Base-by-base conservation (phyloP, 2,888 invertebrate genomes). In the Strigamia crassipes region DNA sequence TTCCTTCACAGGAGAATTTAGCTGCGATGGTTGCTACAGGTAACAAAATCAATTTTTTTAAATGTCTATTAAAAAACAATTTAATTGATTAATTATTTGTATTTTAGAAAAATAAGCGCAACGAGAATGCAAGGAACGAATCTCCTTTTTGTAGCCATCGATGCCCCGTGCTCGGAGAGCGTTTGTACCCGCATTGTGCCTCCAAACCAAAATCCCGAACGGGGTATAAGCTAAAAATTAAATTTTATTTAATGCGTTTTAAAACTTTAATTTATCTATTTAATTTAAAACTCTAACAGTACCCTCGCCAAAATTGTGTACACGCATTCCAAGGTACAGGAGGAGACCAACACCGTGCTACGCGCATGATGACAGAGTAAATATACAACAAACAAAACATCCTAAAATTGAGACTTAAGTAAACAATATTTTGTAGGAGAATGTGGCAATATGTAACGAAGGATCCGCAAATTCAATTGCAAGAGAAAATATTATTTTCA, bases 81-180 rank as follows among this genome's bases (percentile, higher is more conserved):
- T n/a, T n/a, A n/a, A n/a, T n/a, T n/a, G 4, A 8, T 10, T 12
- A 51, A 66, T 23, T 66, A 66, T 21, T 46, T 46, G 5, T n/a
- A 46, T 66, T 66, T 23, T 21, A 82, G 82, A 46, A 78, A 82
- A 46, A 46, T 78, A 77, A 78, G 78, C 12, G 78, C 82, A 21
- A 78, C 18, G n/a, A 5, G 61, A 18, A 18, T 82, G 15, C 23
- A 42, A 13, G 23, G 46, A 10, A 82, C 78, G 4, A 82, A 82
- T 61, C 51, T 82, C n/a, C 31, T 82, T 27, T 78, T 82, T 1
- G 78, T 82, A 38, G 78, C 61, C 8, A 46, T 41, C 41, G 41
- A 81, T 10, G 61, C 61, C 18, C 61, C 61, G 13, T 66, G 61
- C 61, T 1, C 61, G 23, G 61, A 66, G 21, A 66, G 12, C 61